Conservation (phyloP, 1,140 invertebrate species). For the Neodiprion lecontei region DNA sequence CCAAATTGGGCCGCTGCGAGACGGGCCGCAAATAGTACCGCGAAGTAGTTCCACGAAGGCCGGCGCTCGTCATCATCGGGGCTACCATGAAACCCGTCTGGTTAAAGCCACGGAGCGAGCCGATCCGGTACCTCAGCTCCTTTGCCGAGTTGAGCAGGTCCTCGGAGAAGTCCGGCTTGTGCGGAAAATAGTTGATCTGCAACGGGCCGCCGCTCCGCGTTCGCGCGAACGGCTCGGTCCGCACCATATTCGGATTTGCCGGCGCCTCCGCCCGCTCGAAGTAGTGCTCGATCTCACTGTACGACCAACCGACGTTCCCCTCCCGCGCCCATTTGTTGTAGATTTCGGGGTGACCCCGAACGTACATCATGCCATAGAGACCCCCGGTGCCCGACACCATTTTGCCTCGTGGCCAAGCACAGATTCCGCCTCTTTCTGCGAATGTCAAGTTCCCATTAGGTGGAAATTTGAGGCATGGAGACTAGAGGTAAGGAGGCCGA, state of each 20-base stretch:
- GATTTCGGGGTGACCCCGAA: conserved; percentile 75
- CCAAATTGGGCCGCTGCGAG: conserved; percentile 49
- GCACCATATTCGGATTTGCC: conserved; percentile 38
- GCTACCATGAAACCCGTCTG: conserved; percentile 66
- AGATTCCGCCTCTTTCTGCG: conserved; percentile 65
- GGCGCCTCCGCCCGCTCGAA: conserved; percentile 59
- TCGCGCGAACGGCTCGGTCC: conserved; percentile 32
- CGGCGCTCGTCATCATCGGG: conserved; percentile 65
- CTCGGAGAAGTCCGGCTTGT: conserved; percentile 62
- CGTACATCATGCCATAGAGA: conserved; percentile 83
- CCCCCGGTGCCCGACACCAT: conserved; percentile 74
- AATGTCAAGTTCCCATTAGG: conserved; percentile 37
- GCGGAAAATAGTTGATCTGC: conserved; percentile 60
- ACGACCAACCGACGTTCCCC: conserved; percentile 90
- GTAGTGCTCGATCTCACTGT: conserved; percentile 75
- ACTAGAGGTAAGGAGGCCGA: too few relatives aligned
- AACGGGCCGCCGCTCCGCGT: conserved; percentile 47
- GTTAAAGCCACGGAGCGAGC: conserved; percentile 68
- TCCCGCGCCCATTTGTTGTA: conserved; percentile 75
- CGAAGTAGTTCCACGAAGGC: conserved; percentile 66
- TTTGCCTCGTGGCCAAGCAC: conserved; percentile 78
- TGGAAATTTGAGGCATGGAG: not conserved
- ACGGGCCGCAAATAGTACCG: conserved; percentile 59
- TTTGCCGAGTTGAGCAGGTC: conserved; percentile 72
- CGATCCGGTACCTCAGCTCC: conserved; percentile 75